Evolutionary conservation across 2,888 invertebrate genomes (phyloP), one percentile per base, ranked within the genome.

Genomic region (Loripinus fragilis): DNA sequence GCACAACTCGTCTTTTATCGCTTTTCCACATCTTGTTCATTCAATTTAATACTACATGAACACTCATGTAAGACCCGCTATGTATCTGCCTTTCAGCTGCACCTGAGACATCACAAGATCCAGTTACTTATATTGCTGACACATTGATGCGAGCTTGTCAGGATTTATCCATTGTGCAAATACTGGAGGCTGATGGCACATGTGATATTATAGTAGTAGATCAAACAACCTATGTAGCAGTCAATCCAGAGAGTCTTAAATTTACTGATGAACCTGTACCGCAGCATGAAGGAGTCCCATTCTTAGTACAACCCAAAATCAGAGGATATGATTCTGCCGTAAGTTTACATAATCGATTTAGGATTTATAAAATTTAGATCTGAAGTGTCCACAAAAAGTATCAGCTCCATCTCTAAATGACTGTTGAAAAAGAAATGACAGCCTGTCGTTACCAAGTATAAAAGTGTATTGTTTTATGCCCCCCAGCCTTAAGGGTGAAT

Each of bases 271-370:
- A 28, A 10, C 17, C 71, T 10, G 33, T 23, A 8, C 48, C 80
- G 25, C 30, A 72, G 35, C 83, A 83, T 28, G 83, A 83, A 48
- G 75, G 73, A 2, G 83, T 80, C 0, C 72, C 69, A 20, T 79
- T 83, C 25, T 15, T 60, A 3, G 55, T 25, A 10, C 83, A 83
- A 52, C 80, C 83, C 41, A 83, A 60, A 41, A 67, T 83, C n/a
- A 67, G 83, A 48, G 83, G 77, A 2, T 75, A 45, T 73, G 83
- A 83, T 45, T 30, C n/a, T 55, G 35, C 50, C 69, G 82, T 82
- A 67, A 60, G 81, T 74, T 30, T 45, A 38, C n/a, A n/a, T n/a
- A n/a, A n/a, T n/a, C n/a, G n/a, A n/a, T n/a, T n/a, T n/a, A n/a
- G n/a, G n/a, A n/a, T n/a, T n/a, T n/a, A n/a, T n/a, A n/a, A n/a